phyloP scores from a whole-genome alignment of 2,797 vertebrate genomes.

The Erithacus rubecula region DNA sequence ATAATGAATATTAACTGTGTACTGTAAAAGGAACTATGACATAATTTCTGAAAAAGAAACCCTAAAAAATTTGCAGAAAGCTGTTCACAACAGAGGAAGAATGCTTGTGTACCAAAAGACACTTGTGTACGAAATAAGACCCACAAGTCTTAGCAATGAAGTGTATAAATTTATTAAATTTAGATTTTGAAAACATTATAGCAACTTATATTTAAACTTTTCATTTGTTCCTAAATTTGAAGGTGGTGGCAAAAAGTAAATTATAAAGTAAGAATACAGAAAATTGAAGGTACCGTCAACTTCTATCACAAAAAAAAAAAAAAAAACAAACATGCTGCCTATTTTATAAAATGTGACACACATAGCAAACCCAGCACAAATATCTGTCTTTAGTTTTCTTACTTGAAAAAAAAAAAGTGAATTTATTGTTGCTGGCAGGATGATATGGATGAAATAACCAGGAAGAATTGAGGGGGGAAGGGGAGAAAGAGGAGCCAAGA shows the following conservation, averaged over 20 bases:
- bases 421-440: slow-evolving; percentile 77
- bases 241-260: slow-evolving; percentile 8
- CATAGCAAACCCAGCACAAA: slow-evolving; percentile 63
- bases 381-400: slow-evolving; percentile 77
- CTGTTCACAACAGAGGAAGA: background rate
- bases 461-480: slow-evolving; percentile 66
- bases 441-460: slow-evolving; percentile 74
- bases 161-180: background rate
- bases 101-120: background rate
- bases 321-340: background rate
- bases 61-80: background rate
- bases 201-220: slow-evolving; percentile 7
- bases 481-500: slow-evolving; percentile 48
- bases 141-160: background rate
- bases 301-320: background rate
- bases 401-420: slow-evolving; percentile 70
- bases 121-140: background rate
- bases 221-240: background rate
- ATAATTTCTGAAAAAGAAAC: background rate
- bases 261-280: background rate
- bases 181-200: background rate
- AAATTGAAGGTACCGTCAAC: slow-evolving; percentile 35
- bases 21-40: background rate
- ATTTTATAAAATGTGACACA: slow-evolving; percentile 67
- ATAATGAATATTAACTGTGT: background rate